A percentile compares a stretch with the other conserved stretches of the same genome.
Evolutionary conservation across 2,888 invertebrate species (phyloP).

Genomic region (Patella depressa): DNA sequence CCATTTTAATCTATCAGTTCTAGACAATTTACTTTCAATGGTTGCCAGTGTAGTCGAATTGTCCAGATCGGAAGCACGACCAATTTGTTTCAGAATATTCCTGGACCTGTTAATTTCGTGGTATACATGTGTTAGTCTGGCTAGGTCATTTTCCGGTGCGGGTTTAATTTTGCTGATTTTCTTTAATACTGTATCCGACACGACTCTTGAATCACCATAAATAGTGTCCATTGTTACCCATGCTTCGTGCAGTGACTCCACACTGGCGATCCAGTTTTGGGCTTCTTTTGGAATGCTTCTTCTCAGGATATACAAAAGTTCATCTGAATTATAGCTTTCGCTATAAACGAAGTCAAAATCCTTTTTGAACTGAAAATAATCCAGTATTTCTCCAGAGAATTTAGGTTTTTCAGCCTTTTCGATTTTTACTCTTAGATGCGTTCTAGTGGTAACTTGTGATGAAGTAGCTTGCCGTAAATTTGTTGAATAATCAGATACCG

Average conservation of each 20-base stretch:
- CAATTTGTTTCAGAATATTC: background rate
- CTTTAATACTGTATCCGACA: conserved; percentile 6
- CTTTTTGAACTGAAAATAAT: background rate
- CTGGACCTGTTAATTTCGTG: background rate
- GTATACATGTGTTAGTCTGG: background rate
- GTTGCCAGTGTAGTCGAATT: background rate
- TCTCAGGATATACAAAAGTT: background rate
- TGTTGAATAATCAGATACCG: background rate
- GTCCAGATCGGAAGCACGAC: background rate
- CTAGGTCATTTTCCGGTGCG: background rate
- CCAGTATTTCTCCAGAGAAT: background rate
- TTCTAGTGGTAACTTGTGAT: no score
- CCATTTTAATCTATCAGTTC: conserved; percentile 1
- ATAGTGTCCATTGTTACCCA: background rate
- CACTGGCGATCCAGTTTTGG: background rate
- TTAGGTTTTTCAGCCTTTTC: background rate
- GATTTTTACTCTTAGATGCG: background rate
- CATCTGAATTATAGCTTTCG: background rate
- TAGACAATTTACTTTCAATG: conserved; percentile 1
- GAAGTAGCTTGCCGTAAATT: background rate
- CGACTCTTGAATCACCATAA: conserved; percentile 3
- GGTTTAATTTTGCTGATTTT: conserved; percentile 10
- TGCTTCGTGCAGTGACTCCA: background rate
- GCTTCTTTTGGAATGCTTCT: conserved; percentile 2
- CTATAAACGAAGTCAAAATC: background rate